Conservation (phyloP, 2,113 vertebrate genomes). For the Stercorarius parasiticus region DNA sequence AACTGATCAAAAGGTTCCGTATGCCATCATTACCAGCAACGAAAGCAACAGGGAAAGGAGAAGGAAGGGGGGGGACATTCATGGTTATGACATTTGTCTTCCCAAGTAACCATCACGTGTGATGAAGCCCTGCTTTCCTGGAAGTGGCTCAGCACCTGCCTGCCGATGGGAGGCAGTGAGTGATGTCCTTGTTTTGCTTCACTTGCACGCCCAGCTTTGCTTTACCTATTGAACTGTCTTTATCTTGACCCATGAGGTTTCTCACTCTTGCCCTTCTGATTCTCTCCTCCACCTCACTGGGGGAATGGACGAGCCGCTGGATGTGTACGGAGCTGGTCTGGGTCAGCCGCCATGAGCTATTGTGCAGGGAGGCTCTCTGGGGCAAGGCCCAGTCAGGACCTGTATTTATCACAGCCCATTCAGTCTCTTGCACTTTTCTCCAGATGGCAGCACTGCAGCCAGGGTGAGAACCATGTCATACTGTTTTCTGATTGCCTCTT, state of each 20-base stretch:
- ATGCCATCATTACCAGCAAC: neutral
- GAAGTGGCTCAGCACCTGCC: neutral
- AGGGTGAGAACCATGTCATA: rapidly evolving
- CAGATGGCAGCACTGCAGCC: neutral
- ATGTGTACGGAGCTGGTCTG: neutral
- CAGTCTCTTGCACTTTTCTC: neutral
- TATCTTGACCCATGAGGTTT: neutral
- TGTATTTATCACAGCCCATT: neutral
- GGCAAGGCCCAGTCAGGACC: neutral
- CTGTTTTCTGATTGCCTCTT: neutral
- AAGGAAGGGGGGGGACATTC: neutral
- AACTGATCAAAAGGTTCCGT: neutral
- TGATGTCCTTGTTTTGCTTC: neutral
- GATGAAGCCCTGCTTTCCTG: neutral
- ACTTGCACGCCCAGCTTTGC: neutral
- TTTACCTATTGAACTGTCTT: neutral
- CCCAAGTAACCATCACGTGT: rapidly evolving
- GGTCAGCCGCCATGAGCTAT: neutral
- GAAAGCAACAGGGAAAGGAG: neutral
- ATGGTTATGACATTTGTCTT: neutral
- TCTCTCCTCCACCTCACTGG: no score
- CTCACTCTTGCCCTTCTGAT: neutral
- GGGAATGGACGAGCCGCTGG: neutral
- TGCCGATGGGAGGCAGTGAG: rapidly evolving
- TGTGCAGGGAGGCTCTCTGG: neutral